phyloP scores from a whole-genome alignment of 2,797 vertebrate species.

The Tenualosa ilisha region DNA sequence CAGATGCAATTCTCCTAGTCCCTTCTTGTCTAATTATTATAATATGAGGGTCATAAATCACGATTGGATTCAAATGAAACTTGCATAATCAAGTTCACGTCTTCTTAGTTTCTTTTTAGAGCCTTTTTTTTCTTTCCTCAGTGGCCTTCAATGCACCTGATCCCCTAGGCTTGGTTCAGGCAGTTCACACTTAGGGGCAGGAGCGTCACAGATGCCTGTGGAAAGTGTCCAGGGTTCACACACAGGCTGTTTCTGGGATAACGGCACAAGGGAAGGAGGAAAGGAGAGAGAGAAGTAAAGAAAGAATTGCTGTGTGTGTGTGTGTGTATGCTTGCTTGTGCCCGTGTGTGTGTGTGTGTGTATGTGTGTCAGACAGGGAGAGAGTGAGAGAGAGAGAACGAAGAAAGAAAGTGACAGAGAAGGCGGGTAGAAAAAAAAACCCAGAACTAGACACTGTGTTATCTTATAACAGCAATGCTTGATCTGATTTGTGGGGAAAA shows the following conservation, averaged over 20 bases:
- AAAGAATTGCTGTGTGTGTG: background rate
- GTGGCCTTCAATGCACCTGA: background rate
- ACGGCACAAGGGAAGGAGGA: no score
- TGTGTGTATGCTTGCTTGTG: no score
- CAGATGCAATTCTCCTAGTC: background rate
- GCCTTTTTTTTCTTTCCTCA: no score
- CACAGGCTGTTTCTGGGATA: background rate
- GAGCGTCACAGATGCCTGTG: background rate
- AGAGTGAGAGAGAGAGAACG: no score
- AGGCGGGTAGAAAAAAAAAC: no score
- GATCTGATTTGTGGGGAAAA: no score
- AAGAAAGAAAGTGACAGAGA: no score
- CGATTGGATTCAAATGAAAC: slow-evolving; percentile 39
- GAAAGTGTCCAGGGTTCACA: background rate
- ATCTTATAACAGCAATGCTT: no score
- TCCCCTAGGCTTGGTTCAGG: background rate
- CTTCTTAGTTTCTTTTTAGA: background rate
- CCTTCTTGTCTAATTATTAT: background rate
- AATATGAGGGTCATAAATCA: slow-evolving; percentile 26
- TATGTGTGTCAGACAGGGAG: background rate
- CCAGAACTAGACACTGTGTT: no score
- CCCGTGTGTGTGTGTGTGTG: background rate
- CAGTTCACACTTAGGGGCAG: background rate
- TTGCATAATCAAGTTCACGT: background rate
- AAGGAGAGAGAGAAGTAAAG: no score